phyloP scores from a whole-genome alignment of 1,140 invertebrate species.

The Holcopasites calliopsidis region DNA sequence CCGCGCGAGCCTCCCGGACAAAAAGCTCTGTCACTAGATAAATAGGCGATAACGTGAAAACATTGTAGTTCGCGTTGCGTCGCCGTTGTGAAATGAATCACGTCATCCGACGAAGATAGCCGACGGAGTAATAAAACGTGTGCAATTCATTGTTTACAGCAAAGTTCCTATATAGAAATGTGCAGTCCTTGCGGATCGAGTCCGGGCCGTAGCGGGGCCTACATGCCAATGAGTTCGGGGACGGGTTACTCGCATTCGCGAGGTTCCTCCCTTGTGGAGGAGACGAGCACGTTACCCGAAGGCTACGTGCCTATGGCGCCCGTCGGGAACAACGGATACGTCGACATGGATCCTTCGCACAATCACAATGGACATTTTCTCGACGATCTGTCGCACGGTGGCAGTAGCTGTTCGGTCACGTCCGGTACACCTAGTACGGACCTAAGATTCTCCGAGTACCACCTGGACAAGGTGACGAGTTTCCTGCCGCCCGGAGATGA shows the following conservation, averaged over 20 bases:
- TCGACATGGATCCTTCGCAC: conserved; percentile 83
- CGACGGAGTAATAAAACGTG: conserved; percentile 9
- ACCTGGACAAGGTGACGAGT: conserved; percentile 84
- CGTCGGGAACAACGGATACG: conserved; percentile 81
- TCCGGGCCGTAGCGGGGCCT: conserved; percentile 75
- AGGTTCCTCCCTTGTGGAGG: conserved; percentile 73
- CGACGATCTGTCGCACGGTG: conserved; percentile 81
- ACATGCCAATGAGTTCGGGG: conserved; percentile 82
- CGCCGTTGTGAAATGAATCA: not conserved
- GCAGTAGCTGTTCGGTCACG: conserved; percentile 86
- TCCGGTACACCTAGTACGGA: conserved; percentile 86
- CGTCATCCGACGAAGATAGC: not conserved
- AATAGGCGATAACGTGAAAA: not conserved
- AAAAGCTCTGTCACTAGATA: not conserved
- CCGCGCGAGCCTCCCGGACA: too few species aligned
- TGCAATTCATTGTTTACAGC: too few species aligned
- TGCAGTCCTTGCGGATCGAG: conserved; percentile 80
- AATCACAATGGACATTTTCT: conserved; percentile 74
- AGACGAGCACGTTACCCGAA: conserved; percentile 71
- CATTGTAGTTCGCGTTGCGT: not conserved
- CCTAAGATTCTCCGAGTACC: conserved; percentile 83
- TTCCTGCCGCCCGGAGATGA: conserved; percentile 83
- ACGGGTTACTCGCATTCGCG: conserved; percentile 73
- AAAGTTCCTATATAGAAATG: conserved; percentile 82
- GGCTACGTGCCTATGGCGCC: conserved; percentile 85